Base-by-base conservation (phyloP, 2,797 vertebrate species). In the Acropternis orthonyx region DNA sequence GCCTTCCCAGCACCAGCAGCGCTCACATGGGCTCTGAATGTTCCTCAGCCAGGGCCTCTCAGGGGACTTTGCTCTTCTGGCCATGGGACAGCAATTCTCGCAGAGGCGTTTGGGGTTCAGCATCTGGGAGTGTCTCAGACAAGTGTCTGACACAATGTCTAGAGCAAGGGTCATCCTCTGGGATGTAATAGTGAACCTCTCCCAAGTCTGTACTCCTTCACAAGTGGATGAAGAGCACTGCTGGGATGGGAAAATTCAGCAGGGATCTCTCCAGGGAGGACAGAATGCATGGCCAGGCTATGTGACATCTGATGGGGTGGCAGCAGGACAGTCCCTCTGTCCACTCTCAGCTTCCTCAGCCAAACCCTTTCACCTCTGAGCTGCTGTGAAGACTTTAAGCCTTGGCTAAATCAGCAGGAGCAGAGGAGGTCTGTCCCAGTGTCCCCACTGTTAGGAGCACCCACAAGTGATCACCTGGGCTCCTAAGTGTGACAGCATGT, bases 91-190 rank as follows among this genome's bases (percentile, higher is more conserved):
- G 41, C 3, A 17, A 15, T 15, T 18, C 3, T 1, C 2, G 2
- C 5, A 5, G 49, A 0, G 0, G 12, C 5, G 49, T 49, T 59
- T 44, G 52, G 56, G 21, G 36, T 26, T 20, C 2, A 13, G 67
- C 24, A 7, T 10, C 11, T 0, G 6, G 4, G 6, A 34, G 5
- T 4, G 0, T 12, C 37, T 37, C 27, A 4, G 26, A 12, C 4
- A 2, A 39, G 15, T 0, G 7, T 16, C 66, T 44, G 41, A 9
- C 27, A 43, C 3, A 1, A 2, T 0, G 0, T 16, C 74, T 10
- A 58, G 63, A 72, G 41, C 81, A 78, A 93, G 88, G 88, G 20
- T 67, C 78, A 11, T 3, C 22, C 27, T 51, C n/a, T 8, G 24
- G 10, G 32, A 36, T 30, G 28, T 14, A 13, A 0, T 1, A 12